These are phyloP conservation scores for Rhagologus leucostigma DNA, from an alignment of 2,113 vertebrate genomes.

Conservation along the genomic window DNA sequence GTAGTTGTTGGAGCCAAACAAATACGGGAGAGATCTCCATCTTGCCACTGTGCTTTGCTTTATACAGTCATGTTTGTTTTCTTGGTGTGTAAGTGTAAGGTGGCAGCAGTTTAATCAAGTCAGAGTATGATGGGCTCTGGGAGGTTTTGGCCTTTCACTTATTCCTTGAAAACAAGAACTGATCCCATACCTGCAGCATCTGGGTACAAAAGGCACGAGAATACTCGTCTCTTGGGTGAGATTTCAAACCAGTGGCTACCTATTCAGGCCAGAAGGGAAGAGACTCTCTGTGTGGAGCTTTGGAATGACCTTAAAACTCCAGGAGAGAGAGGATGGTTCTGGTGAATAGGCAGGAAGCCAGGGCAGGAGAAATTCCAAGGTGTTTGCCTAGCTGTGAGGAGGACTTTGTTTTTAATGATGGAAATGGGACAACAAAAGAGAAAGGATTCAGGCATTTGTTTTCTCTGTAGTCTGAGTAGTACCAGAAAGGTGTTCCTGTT, in stretches of 20 bases:
- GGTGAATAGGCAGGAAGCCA: background rate
- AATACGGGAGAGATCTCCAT: background rate
- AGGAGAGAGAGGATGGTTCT: background rate
- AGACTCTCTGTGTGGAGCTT: background rate
- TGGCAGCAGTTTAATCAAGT: background rate
- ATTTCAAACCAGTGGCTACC: background rate
- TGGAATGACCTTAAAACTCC: background rate
- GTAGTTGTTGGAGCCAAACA: background rate
- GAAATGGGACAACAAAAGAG: background rate
- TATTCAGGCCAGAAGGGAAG: background rate
- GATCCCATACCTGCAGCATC: background rate
- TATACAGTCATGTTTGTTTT: background rate
- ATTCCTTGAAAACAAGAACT: background rate
- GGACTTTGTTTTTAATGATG: background rate
- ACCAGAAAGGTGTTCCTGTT: background rate
- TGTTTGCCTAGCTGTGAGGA: background rate
- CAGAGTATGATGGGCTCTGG: background rate
- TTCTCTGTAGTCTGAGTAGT: background rate
- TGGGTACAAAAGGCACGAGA: background rate
- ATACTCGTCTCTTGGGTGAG: rapidly evolving
- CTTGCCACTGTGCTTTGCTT: background rate
- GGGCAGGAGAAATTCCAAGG: background rate
- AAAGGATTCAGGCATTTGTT: background rate
- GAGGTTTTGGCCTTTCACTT: background rate
- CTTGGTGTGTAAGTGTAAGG: background rate